Evolutionary conservation across 1,140 invertebrate species (phyloP).

Genomic region (Brachionus koreanus): DNA sequence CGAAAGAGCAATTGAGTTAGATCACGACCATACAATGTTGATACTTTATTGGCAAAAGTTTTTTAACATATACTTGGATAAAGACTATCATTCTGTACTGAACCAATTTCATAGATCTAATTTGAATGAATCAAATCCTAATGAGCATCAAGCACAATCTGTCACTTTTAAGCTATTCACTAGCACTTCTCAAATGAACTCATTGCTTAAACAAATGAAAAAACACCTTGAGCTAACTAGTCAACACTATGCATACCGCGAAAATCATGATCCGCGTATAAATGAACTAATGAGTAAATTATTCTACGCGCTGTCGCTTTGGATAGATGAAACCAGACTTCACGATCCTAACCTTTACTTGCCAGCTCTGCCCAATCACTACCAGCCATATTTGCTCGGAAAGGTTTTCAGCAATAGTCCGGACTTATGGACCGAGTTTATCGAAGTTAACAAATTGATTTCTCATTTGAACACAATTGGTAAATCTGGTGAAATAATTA

Average conservation of each 20-base stretch:
- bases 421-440: conserved; percentile 21
- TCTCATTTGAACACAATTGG: not conserved
- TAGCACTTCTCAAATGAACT: conserved; percentile 54
- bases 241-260: conserved; percentile 60
- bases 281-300: conserved; percentile 41
- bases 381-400: conserved; percentile 50
- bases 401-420: not conserved
- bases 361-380: conserved; percentile 69
- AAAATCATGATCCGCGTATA: not conserved
- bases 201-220: conserved; percentile 70
- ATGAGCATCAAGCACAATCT: not conserved
- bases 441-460: not conserved
- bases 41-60: conserved; percentile 76
- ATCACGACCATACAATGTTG: conserved; percentile 68
- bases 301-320: conserved; percentile 65
- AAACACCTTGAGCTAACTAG: conserved; percentile 67
- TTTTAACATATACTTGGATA: conserved; percentile 70
- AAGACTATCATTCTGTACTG: conserved; percentile 45
- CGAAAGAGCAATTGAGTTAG: conserved; percentile 71
- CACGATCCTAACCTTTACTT: conserved; percentile 68
- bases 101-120: not conserved
- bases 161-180: conserved; percentile 40
- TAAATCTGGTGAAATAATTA: not conserved
- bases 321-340: conserved; percentile 73
- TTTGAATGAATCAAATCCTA: not conserved